These are phyloP conservation scores for Lysandra bellargus DNA, from an alignment of 2,888 invertebrate genomes.

Conservation along the genomic window DNA sequence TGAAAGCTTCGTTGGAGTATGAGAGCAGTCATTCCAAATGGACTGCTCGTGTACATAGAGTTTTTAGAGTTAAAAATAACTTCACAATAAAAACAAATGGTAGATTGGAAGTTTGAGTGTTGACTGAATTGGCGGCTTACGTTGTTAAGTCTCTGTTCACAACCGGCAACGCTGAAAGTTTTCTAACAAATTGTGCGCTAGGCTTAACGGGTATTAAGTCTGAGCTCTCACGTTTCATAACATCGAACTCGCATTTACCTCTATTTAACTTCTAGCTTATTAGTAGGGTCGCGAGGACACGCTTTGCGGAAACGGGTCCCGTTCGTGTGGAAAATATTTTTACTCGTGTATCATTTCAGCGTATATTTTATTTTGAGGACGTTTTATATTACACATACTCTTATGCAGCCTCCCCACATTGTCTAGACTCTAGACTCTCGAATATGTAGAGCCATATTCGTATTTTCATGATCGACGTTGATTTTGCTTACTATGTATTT, in stretches of 20 bases:
- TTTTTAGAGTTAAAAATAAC: background rate
- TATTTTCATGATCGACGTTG: background rate
- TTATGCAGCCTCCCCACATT: too few relatives aligned
- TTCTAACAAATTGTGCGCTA: slow-evolving; percentile 41
- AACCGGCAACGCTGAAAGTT: slow-evolving; percentile 35
- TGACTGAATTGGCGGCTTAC: slow-evolving; percentile 33
- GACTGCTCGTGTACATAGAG: too few relatives aligned
- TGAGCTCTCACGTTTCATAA: slow-evolving; percentile 29
- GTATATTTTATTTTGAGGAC: background rate
- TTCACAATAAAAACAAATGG: slow-evolving; percentile 30
- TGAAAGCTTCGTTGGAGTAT: too few relatives aligned
- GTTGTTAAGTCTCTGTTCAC: slow-evolving; percentile 31
- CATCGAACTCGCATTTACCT: slow-evolving; percentile 24
- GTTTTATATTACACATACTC: too few relatives aligned
- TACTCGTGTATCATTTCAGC: background rate
- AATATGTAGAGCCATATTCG: too few relatives aligned
- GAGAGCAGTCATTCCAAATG: too few relatives aligned
- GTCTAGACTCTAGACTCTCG: too few relatives aligned
- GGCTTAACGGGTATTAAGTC: slow-evolving; percentile 37
- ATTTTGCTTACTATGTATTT: background rate
- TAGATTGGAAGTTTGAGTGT: slow-evolving; percentile 33
- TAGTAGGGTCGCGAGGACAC: background rate
- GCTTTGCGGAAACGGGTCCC: slow-evolving; percentile 3
- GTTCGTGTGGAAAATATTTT: background rate
- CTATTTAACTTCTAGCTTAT: background rate